A percentile compares a stretch with the other conserved stretches of the same genome.
These are phyloP conservation scores for Agriopis aurantiaria DNA, from an alignment of 2,888 invertebrate genomes.

Conservation along the genomic window DNA sequence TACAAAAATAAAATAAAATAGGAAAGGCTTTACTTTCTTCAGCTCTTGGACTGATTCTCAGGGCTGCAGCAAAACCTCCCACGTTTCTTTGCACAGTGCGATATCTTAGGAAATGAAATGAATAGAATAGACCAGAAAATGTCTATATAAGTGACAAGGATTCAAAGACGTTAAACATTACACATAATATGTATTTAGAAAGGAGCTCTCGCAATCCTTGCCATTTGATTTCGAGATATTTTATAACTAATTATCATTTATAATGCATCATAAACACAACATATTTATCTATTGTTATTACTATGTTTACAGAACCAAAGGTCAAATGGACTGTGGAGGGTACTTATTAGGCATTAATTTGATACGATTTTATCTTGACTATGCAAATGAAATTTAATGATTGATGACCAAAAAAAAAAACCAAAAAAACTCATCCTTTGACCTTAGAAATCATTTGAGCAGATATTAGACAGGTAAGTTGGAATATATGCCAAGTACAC, in stretches of 20 bases:
- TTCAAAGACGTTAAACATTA: neutral
- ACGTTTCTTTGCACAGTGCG: too few relatives aligned
- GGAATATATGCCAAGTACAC: slow-evolving; percentile 28
- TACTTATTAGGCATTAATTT: slow-evolving; percentile 40
- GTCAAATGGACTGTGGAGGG: slow-evolving; percentile 47
- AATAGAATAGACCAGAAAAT: neutral
- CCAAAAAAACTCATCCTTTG: slow-evolving; percentile 32
- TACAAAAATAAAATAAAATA: too few relatives aligned
- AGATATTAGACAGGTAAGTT: slow-evolving; percentile 10
- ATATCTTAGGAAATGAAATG: too few relatives aligned
- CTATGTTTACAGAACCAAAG: slow-evolving; percentile 54
- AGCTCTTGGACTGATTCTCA: too few relatives aligned
- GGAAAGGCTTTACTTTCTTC: too few relatives aligned
- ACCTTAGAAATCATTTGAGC: slow-evolving; percentile 28
- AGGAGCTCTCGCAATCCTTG: slow-evolving; percentile 50
- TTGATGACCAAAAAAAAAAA: slow-evolving; percentile 35
- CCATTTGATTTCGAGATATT: slow-evolving; percentile 50
- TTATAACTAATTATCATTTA: slow-evolving; percentile 59
- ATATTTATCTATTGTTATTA: slow-evolving; percentile 49
- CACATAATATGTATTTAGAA: slow-evolving; percentile 21
- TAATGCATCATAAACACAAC: slow-evolving; percentile 57
- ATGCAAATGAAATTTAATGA: slow-evolving; percentile 33
- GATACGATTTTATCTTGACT: slow-evolving; percentile 35
- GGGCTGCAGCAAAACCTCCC: too few relatives aligned
- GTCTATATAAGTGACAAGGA: neutral